Base-by-base conservation (phyloP, 2,113 vertebrate species). In the Echinops telfairi region DNA sequence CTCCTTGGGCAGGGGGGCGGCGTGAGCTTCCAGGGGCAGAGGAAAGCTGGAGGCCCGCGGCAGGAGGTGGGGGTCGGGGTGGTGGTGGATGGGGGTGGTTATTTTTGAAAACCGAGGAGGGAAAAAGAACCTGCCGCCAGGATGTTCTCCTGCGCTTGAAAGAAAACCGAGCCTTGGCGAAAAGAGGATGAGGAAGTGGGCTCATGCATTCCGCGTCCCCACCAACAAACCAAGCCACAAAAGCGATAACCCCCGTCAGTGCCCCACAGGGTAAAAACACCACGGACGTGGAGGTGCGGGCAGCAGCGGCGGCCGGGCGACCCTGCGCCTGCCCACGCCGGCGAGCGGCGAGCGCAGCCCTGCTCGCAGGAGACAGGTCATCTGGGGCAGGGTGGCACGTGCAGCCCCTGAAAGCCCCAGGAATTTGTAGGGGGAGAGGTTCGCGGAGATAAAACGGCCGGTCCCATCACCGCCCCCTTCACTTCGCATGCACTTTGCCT, bases 81-180 rank as follows among this genome's bases (percentile, higher is more conserved):
- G 47, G 5, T 10, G 47, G 10, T 53, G 9, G 47, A 53, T 53
- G 47, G 47, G 47, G 66, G n/a, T 47, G 12, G 86, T 85, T 96
- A 94, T 66, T 93, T 96, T 88, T 92, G 40, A 96, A 95, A 96
- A 2, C 25, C 43, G 90, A 87, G 60, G 82, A 92, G 83, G 23
- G 90, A 68, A 79, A 57, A 90, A 94, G 79, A 25, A 84, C 92
- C 96, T 76, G 90, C 77, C 91, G 70, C 77, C 6, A 20, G 33
- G 12, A 89, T 19, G 43, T 36, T 96, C 82, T 31, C 47, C 31
- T 2, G 92, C 79, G 70, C 73, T 11, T 9, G 25, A 79, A 88
- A 95, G 79, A 92, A 16, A 91, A 57, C 16, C n/a, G 83, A 94
- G 66, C 6, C 29, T 9, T 43, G 92, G 58, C n/a, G 40, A 94